Evolutionary conservation across 64 coral and sea anemone genomes (phyloP).

Genomic region (Hydrozoanthus tunicans): DNA sequence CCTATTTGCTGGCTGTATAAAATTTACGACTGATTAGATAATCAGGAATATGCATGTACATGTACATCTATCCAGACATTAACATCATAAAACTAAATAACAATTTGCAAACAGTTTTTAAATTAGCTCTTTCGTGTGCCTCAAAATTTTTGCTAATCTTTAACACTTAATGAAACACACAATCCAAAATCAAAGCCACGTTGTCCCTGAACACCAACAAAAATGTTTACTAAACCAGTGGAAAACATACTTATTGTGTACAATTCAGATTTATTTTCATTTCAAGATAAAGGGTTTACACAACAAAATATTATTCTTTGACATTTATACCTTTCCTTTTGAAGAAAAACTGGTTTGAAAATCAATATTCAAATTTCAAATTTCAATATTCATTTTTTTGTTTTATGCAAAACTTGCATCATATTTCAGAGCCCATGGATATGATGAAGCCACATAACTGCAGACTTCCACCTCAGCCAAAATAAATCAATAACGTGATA

Average conservation of each 20-base stretch:
- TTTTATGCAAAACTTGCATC: not conserved
- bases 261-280: not conserved
- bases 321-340: not conserved
- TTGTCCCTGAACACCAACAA: not conserved
- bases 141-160: not conserved
- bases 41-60: too few relatives aligned
- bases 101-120: not conserved
- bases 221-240: not conserved
- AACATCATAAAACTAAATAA: not conserved
- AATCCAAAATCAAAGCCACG: conserved; percentile 2
- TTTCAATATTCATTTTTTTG: not conserved
- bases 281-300: not conserved
- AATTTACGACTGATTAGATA: not conserved
- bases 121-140: not conserved
- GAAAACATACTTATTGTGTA: not conserved
- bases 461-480: not conserved
- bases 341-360: not conserved
- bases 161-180: not conserved
- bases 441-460: not conserved
- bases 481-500: not conserved
- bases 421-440: not conserved
- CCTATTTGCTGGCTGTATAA: not conserved
- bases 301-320: not conserved
- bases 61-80: not conserved
- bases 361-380: not conserved